Evolutionary conservation across 2,797 vertebrate species (phyloP).

Genomic region (Bradypodion ventrale): DNA sequence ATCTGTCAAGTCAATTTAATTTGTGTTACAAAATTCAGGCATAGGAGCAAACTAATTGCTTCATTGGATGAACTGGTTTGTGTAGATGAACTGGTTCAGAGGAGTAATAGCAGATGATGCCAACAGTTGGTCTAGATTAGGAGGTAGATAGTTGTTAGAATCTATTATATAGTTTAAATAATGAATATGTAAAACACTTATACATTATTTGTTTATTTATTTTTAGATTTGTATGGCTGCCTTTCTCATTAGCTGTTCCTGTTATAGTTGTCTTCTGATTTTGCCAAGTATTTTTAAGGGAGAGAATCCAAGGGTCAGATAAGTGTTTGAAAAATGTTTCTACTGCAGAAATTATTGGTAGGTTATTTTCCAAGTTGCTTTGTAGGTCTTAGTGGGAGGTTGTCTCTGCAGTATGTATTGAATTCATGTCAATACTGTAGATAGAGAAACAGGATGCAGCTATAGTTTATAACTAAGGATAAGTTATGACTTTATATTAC

Average conservation of each 20-base stretch:
- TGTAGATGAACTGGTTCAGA: slow-evolving; percentile 14
- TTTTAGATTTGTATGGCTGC: too few species aligned
- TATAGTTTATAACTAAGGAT: neutral
- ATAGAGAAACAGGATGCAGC: neutral
- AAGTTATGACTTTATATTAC: neutral
- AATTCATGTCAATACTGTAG: neutral
- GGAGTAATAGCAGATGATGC: neutral
- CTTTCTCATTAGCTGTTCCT: neutral
- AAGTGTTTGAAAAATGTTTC: neutral
- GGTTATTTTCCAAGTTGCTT: neutral
- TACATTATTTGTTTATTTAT: too few species aligned
- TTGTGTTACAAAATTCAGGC: slow-evolving; percentile 18
- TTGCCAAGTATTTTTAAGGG: neutral
- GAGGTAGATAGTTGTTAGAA: neutral
- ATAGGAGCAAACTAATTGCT: neutral
- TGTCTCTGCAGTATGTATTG: too few species aligned
- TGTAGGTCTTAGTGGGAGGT: neutral
- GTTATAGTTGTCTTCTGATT: neutral
- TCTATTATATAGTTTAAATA: slow-evolving; percentile 1
- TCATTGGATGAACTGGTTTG: neutral
- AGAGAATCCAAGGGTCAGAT: neutral
- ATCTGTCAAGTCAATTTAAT: slow-evolving; percentile 11
- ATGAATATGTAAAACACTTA: too few species aligned
- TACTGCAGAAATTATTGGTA: neutral
- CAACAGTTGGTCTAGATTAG: neutral